Percentiles rank a stretch among this genome's conserved stretches.
phyloP scores from a whole-genome alignment of 2,888 invertebrate genomes.

The Ornithoptera priamus region DNA sequence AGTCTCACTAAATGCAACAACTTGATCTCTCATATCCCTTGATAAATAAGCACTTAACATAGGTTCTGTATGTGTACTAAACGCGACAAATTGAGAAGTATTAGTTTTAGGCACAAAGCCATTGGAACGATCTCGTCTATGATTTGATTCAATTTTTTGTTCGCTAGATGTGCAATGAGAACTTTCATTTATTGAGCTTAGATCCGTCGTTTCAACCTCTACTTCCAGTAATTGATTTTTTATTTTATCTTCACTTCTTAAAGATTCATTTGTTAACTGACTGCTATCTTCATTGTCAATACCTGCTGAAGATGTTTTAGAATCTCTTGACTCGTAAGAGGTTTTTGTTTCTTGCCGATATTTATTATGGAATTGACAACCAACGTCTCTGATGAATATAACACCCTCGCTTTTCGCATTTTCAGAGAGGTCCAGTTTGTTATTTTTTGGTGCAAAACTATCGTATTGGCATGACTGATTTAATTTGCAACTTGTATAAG shows the following conservation, averaged over 20 bases:
- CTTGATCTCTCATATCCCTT: constrained; percentile 9
- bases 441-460: constrained; percentile 40
- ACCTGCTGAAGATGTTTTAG: constrained; percentile 50
- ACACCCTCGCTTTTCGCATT: constrained; percentile 46
- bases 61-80: constrained; percentile 36
- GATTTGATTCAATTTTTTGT: constrained; percentile 7
- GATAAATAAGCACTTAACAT: constrained; percentile 32
- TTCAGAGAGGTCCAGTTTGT: constrained; percentile 20
- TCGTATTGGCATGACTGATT: constrained; percentile 66
- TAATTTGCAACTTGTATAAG: constrained; percentile 43
- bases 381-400: constrained; percentile 68
- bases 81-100: constrained; percentile 44
- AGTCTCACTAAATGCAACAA: constrained; percentile 9
- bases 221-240: constrained; percentile 40
- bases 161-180: constrained; percentile 5
- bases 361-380: constrained; percentile 64
- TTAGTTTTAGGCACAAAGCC: constrained; percentile 46
- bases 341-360: constrained; percentile 4
- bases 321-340: constrained; percentile 34
- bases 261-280: constrained; percentile 47
- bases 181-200: constrained; percentile 18
- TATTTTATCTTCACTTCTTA: constrained; percentile 59
- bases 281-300: constrained; percentile 45
- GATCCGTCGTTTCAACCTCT: constrained; percentile 15
- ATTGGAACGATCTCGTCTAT: constrained; percentile 29